phyloP scores from a whole-genome alignment of 2,113 vertebrate genomes.

The Blennius ocellaris region DNA sequence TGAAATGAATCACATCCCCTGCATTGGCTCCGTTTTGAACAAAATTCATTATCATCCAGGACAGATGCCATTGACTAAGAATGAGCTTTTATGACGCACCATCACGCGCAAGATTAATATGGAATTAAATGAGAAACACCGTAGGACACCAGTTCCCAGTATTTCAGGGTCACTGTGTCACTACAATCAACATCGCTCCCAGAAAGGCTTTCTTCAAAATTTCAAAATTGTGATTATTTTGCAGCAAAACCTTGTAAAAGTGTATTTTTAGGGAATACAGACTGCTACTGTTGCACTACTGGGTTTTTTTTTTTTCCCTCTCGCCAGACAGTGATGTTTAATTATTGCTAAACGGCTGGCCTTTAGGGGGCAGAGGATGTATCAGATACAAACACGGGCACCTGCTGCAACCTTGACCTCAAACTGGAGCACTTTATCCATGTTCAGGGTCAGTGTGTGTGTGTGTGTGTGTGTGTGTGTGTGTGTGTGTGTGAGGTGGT shows the following conservation, averaged over 20 bases:
- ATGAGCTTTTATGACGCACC: background rate
- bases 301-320: background rate
- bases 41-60: background rate
- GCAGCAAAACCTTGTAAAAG: background rate
- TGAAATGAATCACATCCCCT: conserved; percentile 4
- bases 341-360: conserved; percentile 33
- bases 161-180: background rate
- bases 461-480: background rate
- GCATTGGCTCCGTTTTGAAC: background rate
- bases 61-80: background rate
- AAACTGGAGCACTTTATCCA: conserved; percentile 28
- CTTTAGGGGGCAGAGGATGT: conserved; percentile 23
- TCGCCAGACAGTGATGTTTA: conserved; percentile 18
- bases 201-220: background rate
- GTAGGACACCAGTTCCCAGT: background rate
- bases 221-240: too few relatives aligned
- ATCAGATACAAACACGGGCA: conserved; percentile 21
- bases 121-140: background rate
- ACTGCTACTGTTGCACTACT: background rate
- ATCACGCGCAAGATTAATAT: background rate
- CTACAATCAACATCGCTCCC: background rate
- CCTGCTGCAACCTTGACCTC: conserved; percentile 25
- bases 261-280: background rate
- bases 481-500: conserved; percentile 1
- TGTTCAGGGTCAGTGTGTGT: conserved; percentile 39